phyloP scores from a whole-genome alignment of 1,140 invertebrate genomes.

The Chlorops oryzae region DNA sequence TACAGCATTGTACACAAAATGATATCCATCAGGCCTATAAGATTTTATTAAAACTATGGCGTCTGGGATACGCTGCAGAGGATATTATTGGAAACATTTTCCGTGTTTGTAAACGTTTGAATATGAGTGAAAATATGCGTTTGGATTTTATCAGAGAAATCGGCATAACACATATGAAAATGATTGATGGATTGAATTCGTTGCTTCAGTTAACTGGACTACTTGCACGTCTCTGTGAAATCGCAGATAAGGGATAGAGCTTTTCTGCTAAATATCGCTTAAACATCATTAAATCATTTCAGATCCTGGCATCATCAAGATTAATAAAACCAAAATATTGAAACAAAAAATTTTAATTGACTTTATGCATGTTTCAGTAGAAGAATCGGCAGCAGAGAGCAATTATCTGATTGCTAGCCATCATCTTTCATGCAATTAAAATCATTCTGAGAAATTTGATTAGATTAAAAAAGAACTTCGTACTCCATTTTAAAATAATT shows the following conservation, averaged over 20 bases:
- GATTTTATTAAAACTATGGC: slow-evolving; percentile 82
- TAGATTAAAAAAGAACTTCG: too few species aligned
- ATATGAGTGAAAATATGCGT: slow-evolving; percentile 74
- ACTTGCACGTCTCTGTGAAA: slow-evolving; percentile 70
- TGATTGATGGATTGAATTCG: slow-evolving; percentile 81
- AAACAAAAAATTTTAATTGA: too few species aligned
- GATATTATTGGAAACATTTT: slow-evolving; percentile 96
- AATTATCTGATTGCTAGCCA: too few species aligned
- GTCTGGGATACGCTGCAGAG: slow-evolving; percentile 90
- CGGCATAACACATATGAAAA: slow-evolving; percentile 83
- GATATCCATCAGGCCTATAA: slow-evolving; percentile 86
- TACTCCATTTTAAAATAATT: too few species aligned
- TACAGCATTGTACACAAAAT: slow-evolving; percentile 73
- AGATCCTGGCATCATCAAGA: too few species aligned
- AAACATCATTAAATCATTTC: too few species aligned
- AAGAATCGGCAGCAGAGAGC: too few species aligned
- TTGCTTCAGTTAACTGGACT: slow-evolving; percentile 86
- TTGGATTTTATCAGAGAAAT: slow-evolving; percentile 92
- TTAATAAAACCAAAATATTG: too few species aligned
- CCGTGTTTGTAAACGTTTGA: slow-evolving; percentile 82
- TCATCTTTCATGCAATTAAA: too few species aligned
- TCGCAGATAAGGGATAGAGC: slow-evolving; percentile 29
- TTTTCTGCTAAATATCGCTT: too few species aligned
- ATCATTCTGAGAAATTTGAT: too few species aligned
- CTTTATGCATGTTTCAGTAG: too few species aligned